Conservation (phyloP, 2,888 invertebrate species). For the Eulithis prunata region DNA sequence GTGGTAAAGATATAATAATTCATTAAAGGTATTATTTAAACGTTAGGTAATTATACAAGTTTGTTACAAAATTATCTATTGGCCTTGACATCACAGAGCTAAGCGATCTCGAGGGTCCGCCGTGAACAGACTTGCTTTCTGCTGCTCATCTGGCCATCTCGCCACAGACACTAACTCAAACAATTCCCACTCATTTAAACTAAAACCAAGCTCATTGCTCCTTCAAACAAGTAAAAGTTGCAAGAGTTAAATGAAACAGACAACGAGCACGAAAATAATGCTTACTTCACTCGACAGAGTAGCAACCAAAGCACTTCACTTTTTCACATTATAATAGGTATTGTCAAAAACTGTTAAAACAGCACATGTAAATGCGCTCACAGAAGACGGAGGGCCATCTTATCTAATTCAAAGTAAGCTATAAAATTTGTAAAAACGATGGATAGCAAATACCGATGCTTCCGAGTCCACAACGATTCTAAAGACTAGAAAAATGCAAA, state of each 20-base stretch:
- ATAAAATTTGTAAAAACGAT: conserved; percentile 55
- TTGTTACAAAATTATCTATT: conserved; percentile 82
- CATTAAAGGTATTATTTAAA: conserved; percentile 61
- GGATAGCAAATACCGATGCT: conserved; percentile 57
- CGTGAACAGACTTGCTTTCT: conserved; percentile 40
- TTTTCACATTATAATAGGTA: conserved; percentile 44
- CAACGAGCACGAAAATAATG: conserved; percentile 46
- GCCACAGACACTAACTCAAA: conserved; percentile 30
- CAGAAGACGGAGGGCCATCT: conserved; percentile 47
- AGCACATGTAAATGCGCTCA: conserved; percentile 59
- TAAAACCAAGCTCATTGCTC: conserved; percentile 39
- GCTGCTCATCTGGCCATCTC: conserved; percentile 25
- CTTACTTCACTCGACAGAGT: conserved; percentile 42
- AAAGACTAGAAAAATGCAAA: conserved; percentile 83
- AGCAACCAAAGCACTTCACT: conserved; percentile 50
- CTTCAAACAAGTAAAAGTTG: conserved; percentile 36
- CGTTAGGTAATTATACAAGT: conserved; percentile 75
- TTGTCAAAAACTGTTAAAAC: conserved; percentile 49
- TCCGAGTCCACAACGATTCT: conserved; percentile 63
- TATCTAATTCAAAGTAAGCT: conserved; percentile 50
- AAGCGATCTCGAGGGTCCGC: conserved; percentile 70
- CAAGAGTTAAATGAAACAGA: conserved; percentile 43
- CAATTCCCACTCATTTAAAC: conserved; percentile 38
- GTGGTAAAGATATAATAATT: conserved; percentile 78
- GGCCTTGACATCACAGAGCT: conserved; percentile 82